phyloP scores from a whole-genome alignment of 2,113 vertebrate species.

The Scortum barcoo region DNA sequence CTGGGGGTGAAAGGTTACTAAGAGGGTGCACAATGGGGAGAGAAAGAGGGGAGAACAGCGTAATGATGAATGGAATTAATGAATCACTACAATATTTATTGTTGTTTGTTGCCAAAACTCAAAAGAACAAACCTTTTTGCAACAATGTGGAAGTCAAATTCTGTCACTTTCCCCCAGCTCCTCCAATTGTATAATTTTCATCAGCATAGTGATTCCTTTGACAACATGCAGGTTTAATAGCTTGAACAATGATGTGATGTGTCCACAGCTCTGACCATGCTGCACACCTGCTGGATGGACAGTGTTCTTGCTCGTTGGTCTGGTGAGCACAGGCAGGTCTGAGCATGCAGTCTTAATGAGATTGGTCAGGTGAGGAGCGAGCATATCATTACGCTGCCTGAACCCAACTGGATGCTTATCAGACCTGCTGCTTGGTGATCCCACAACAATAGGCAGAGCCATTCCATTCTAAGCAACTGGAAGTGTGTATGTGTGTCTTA shows the following conservation, averaged over 20 bases:
- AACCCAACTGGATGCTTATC: neutral
- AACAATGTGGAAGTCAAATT: no score
- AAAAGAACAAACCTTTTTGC: no score
- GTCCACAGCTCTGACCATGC: neutral
- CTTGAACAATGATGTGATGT: neutral
- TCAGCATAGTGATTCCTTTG: no score
- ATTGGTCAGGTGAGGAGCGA: slow-evolving; percentile 56
- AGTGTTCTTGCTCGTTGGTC: slow-evolving; percentile 12
- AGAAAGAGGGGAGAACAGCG: no score
- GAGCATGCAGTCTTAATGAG: slow-evolving; percentile 71
- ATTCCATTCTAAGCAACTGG: neutral
- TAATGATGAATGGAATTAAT: no score
- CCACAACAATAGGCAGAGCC: slow-evolving; percentile 1
- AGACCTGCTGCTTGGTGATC: slow-evolving; percentile 7
- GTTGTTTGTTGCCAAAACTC: no score
- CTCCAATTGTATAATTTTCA: no score
- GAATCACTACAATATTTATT: no score
- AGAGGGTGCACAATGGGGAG: no score
- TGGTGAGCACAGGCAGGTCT: slow-evolving; percentile 52
- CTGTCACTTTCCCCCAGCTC: no score
- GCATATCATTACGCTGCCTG: slow-evolving; percentile 41
- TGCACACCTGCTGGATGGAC: neutral
- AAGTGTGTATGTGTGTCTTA: neutral
- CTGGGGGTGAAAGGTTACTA: no score
- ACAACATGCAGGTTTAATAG: neutral